Percentiles rank a stretch among this genome's conserved stretches.
Evolutionary conservation across 2,797 vertebrate species (phyloP).

Genomic region (Valencia hispanica): DNA sequence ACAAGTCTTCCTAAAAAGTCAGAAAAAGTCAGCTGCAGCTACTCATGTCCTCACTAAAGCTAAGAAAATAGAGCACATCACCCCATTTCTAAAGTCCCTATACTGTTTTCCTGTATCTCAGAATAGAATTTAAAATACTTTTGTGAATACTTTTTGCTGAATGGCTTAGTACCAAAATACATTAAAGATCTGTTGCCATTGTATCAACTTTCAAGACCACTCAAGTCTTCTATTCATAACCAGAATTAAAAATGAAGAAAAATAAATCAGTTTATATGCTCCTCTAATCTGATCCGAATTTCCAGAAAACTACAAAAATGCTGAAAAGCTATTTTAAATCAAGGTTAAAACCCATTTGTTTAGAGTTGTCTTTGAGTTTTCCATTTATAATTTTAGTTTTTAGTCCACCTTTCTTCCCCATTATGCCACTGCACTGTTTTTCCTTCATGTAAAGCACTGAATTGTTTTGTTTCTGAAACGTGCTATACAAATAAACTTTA

Average conservation of each 20-base stretch:
- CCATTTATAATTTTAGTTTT: not conserved
- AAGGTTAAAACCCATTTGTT: not conserved
- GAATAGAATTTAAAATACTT: too few relatives aligned
- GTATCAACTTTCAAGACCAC: not conserved
- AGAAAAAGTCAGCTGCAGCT: not conserved
- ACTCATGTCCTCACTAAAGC: not conserved
- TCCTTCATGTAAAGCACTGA: not conserved
- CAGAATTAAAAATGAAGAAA: not conserved
- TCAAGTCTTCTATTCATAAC: not conserved
- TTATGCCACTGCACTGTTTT: not conserved
- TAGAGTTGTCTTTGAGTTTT: not conserved
- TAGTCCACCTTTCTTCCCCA: not conserved
- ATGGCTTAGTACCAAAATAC: not conserved
- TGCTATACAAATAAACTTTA: not conserved
- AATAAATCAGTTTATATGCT: not conserved
- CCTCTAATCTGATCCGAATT: not conserved
- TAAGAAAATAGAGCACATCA: not conserved
- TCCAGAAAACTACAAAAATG: not conserved
- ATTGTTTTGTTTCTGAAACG: not conserved
- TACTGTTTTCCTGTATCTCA: not conserved
- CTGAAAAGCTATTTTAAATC: too few relatives aligned
- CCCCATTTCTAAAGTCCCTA: not conserved
- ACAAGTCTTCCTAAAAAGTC: not conserved
- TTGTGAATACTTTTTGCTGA: too few relatives aligned
- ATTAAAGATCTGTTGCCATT: not conserved